phyloP scores from a whole-genome alignment of 2,888 invertebrate genomes.

The Mamestra brassicae region DNA sequence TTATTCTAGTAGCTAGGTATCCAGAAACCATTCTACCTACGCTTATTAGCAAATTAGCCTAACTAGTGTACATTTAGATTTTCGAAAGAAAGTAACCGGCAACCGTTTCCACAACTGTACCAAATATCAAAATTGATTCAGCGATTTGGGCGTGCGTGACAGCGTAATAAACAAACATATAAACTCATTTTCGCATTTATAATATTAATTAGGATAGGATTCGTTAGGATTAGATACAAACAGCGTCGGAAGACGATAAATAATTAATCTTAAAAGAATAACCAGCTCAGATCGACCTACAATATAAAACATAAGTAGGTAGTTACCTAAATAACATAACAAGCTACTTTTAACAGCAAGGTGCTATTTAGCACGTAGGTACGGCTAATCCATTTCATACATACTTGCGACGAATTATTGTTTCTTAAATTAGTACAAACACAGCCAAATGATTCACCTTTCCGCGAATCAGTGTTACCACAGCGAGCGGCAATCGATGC shows the following conservation, averaged over 20 bases:
- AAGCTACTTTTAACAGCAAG: background rate
- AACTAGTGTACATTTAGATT: no score
- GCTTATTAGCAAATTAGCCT: background rate
- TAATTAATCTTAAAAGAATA: background rate
- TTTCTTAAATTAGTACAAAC: constrained; percentile 24
- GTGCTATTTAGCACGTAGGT: background rate
- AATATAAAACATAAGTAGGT: background rate
- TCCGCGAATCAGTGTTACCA: constrained; percentile 42
- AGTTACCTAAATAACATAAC: background rate
- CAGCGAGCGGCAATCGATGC: constrained; percentile 34
- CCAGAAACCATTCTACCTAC: no score
- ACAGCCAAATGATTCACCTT: constrained; percentile 45
- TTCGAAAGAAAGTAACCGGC: no score
- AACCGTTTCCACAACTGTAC: no score
- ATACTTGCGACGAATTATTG: constrained; percentile 24
- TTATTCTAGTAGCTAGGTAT: background rate
- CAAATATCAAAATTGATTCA: no score
- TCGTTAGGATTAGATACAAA: background rate
- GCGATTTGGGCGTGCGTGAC: background rate
- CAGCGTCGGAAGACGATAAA: constrained; percentile 4
- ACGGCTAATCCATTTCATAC: constrained; percentile 11
- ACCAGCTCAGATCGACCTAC: background rate
- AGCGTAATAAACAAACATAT: no score
- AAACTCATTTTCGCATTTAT: no score
- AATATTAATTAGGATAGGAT: no score